Evolutionary conservation across 2,888 invertebrate genomes (phyloP).

Genomic region (Ormyrus labotus): DNA sequence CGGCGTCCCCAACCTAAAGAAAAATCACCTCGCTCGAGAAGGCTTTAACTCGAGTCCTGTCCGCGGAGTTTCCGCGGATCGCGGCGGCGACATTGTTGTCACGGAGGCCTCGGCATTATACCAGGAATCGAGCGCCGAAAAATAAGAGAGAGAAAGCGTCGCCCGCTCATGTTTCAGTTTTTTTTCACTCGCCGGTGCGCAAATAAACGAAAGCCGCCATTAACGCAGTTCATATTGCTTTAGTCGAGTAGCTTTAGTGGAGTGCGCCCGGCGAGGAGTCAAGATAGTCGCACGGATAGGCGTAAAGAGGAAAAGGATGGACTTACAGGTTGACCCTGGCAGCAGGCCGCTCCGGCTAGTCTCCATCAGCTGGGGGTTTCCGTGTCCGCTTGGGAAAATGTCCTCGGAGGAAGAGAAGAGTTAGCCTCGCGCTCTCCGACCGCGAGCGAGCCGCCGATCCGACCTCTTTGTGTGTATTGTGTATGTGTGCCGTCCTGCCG

Average conservation of each 20-base stretch:
- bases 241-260: slow-evolving; percentile 5
- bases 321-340: slow-evolving; percentile 69
- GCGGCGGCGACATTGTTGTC: slow-evolving; percentile 25
- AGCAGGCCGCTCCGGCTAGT: slow-evolving; percentile 68
- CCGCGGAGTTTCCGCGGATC: slow-evolving; percentile 17
- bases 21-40: background rate
- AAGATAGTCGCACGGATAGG: background rate
- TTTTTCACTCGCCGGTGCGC: slow-evolving; percentile 57
- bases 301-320: slow-evolving; percentile 6
- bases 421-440: background rate
- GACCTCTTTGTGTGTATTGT: too few species aligned
- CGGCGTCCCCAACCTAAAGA: background rate
- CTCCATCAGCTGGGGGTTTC: slow-evolving; percentile 48
- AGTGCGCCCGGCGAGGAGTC: background rate
- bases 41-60: slow-evolving; percentile 1
- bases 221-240: slow-evolving; percentile 67
- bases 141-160: background rate
- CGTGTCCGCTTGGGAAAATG: background rate
- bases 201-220: slow-evolving; percentile 74
- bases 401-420: background rate
- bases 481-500: too few species aligned
- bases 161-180: slow-evolving; percentile 39
- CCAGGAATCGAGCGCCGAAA: background rate
- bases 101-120: background rate
- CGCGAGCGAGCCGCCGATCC: too few species aligned